Evolutionary conservation across 1,140 invertebrate species (phyloP).

Genomic region (Callitettix versicolor): DNA sequence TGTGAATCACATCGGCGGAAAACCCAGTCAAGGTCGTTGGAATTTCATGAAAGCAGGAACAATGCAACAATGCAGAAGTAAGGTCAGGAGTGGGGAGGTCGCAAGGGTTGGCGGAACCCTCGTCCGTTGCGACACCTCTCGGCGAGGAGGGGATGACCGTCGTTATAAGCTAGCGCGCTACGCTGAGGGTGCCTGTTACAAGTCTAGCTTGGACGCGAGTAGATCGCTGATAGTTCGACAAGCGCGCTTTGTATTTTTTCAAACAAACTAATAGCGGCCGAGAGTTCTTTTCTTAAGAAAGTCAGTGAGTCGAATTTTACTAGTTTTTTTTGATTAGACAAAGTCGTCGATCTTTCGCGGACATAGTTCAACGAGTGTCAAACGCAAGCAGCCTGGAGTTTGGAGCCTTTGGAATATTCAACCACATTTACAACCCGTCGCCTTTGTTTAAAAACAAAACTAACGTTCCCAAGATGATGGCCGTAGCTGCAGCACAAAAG

Average conservation of each 20-base stretch:
- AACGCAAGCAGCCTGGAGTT: slow-evolving; percentile 19
- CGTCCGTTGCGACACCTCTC: neutral
- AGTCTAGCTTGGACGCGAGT: slow-evolving; percentile 18
- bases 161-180: slow-evolving; percentile 35
- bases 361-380: neutral
- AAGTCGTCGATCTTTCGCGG: slow-evolving; percentile 22
- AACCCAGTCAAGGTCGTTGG: too few species aligned
- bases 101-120: slow-evolving; percentile 13
- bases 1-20: too few species aligned
- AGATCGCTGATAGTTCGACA: slow-evolving; percentile 31
- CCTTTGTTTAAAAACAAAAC: neutral
- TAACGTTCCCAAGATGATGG: slow-evolving; percentile 45
- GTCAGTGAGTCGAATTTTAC: slow-evolving; percentile 42
- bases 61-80: too few species aligned
- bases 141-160: slow-evolving; percentile 24
- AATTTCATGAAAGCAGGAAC: too few species aligned
- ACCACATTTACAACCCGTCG: slow-evolving; percentile 14
- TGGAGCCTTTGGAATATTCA: slow-evolving; percentile 22
- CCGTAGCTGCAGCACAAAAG: slow-evolving; percentile 77
- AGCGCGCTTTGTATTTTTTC: slow-evolving; percentile 38
- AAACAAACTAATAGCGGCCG: slow-evolving; percentile 37
- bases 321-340: slow-evolving; percentile 39
- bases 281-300: slow-evolving; percentile 32
- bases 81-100: neutral
- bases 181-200: slow-evolving; percentile 24